Percentiles rank a stretch among this genome's conserved stretches.
These are phyloP conservation scores for Gavia stellata DNA, from an alignment of 2,113 vertebrate species.

Conservation along the genomic window DNA sequence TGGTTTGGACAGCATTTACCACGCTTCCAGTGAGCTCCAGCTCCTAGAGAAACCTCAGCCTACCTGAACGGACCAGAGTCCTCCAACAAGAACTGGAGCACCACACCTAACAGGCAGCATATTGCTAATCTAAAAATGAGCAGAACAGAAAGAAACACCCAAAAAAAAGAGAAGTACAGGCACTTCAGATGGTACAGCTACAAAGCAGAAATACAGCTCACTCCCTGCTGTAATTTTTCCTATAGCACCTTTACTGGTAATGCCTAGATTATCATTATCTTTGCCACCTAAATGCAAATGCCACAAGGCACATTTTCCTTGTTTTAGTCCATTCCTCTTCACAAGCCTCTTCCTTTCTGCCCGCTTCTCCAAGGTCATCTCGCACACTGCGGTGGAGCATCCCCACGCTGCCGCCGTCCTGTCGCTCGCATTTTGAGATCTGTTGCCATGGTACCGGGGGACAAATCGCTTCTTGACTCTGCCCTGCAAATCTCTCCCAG, in stretches of 20 bases:
- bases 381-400: rapidly evolving
- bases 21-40: background rate
- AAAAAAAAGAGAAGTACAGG: background rate
- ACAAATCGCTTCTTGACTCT: background rate
- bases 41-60: background rate
- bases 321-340: background rate
- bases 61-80: background rate
- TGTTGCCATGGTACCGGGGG: constrained; percentile 29
- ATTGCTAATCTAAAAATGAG: background rate
- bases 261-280: background rate
- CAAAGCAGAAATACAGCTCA: background rate
- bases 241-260: background rate
- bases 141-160: background rate
- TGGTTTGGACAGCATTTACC: background rate
- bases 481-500: background rate
- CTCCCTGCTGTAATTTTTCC: background rate
- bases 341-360: background rate
- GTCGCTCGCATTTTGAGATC: background rate
- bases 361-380: background rate
- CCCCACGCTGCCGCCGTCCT: background rate
- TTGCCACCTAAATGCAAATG: background rate
- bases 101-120: background rate
- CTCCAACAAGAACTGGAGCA: background rate
- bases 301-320: background rate
- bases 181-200: background rate